Evolutionary conservation across 2,797 vertebrate species (phyloP), one percentile per base, ranked within the genome.

Genomic region (Typhlichthys eigenmanni): DNA sequence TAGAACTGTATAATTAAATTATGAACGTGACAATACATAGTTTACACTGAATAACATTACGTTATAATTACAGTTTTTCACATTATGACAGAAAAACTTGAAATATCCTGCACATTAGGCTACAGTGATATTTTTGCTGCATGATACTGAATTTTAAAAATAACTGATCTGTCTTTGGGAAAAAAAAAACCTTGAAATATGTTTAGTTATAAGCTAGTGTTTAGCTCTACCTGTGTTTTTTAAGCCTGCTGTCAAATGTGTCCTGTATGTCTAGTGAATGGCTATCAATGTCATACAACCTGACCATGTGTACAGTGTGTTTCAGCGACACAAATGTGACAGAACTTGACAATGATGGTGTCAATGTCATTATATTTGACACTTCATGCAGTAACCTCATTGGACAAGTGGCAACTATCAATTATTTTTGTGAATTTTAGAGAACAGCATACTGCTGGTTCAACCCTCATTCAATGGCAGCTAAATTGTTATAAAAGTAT

Each of bases 381-480:
- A 64, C 66, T 73, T 64, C 9, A 67, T 70, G 66, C 78, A 66
- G 70, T 49, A 53, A 14, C 56, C 68, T 78, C 70, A 64, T 68
- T 17, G 48, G 43, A 74, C 43, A 45, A 70, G 68, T 47, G 45
- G 29, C 56, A 55, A 51, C 67, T 74, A 62, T 61, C 65, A 80
- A 72, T 75, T 73, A 56, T 85, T 62, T 73, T 74, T 88, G 86
- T 88, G 82, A 84, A 84, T 85, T 85, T 85, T 76, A 69, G 83
- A 85, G 82, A 81, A 83, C 75, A 78, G 75, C 72, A 77, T 58
- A 55, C 67, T 54, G 77, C 72, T 80, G 78, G 79, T 87, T 85
- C 61, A 76, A 81, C 75, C 82, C 85, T 89, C 88, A 80, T 70
- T 82, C 80, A 85, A 89, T 85, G 91, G 91, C 91, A 93, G 91